Base-by-base conservation (phyloP, 2,888 invertebrate genomes). In the Holacanthella duospinosa region DNA sequence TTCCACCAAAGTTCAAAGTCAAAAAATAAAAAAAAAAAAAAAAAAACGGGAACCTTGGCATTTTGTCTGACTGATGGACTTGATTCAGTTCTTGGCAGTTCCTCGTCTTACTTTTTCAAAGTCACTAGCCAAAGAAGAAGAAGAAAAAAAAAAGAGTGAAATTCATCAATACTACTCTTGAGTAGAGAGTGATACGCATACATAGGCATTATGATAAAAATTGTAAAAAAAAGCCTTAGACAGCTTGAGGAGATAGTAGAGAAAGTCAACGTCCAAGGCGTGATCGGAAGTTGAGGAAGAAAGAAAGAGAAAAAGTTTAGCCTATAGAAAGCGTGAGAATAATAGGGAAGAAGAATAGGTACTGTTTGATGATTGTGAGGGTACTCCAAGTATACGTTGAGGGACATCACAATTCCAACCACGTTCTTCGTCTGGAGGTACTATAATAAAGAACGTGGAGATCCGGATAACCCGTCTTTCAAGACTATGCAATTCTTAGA, bases 321-420 rank as follows among this genome's bases (percentile, higher is more conserved):
- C 48, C 16, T 48, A 48, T 21, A 48, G n/a, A n/a, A n/a, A n/a
- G 16, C 48, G 4, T n/a, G 48, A 48, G 48, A 48, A 48, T 48
- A 48, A 48, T 48, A 48, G 6, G n/a, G 48, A 21, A 36, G 16
- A 48, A 48, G 48, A 48, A 48, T 48, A 48, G 48, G 48, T 64
- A 65, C 66, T 68, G 68, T 60, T 69, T 72, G 68, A 68, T 71
- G 71, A 72, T 72, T 72, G 72, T 69, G 64, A 68, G 67, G 59
- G n/a, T 48, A 48, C 19, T n/a, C n/a, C n/a, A 21, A 21, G 21
- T 9, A 48, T 9, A 48, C 4, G n/a, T n/a, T n/a, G 21, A 48
- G 48, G 36, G 57, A 64, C 70, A 68, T 70, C 65, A 67, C 65
- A 64, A 72, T 72, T 72, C 72, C 55, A 68, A 69, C 68, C 72